Base-by-base conservation (phyloP, 2,797 vertebrate genomes). In the Bovichtus diacanthus region DNA sequence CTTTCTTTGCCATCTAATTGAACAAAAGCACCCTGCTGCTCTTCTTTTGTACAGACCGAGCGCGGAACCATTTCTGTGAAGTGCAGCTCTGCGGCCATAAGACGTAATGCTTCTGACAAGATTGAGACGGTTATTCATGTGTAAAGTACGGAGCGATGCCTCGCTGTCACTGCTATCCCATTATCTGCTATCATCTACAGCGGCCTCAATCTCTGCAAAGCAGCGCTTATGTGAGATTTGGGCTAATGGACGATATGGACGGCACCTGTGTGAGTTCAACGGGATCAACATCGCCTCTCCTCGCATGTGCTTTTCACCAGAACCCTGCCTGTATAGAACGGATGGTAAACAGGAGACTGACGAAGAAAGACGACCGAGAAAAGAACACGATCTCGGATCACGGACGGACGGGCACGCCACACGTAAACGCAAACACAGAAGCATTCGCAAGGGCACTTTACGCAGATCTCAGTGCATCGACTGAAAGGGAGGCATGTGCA, bases 81-180 rank as follows among this genome's bases (percentile, higher is more conserved):
- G 49, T 19, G 0, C 38, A 21, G 53, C 54, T 56, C 70, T 56
- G 80, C 70, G 62, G 63, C 81, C 47, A 16, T 46, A 54, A 80
- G 75, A 74, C 54, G 53, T 34, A 84, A 73, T 66, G 70, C 76
- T 75, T 84, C 69, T 84, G 87, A 84, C 70, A 66, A 82, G 72
- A 64, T 68, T 46, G 51, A 65, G 54, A 58, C 72, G 63, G 60
- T 47, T 75, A 80, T 72, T 85, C 86, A 86, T 85, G 88, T 79
- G 88, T 78, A 55, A 92, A 89, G 86, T 59, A 87, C 86, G 85
- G 58, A 74, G 87, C 80, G 83, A 86, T 43, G 84, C 70, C 50
- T n/a, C 8, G 70, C 86, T 90, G 84, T 85, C 83, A 81, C 70
- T 76, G 27, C 50, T 74, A 65, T 85, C 81, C 84, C 81, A 85